Base-by-base conservation (phyloP, 2,888 invertebrate genomes). In the Podabrus alpinus region DNA sequence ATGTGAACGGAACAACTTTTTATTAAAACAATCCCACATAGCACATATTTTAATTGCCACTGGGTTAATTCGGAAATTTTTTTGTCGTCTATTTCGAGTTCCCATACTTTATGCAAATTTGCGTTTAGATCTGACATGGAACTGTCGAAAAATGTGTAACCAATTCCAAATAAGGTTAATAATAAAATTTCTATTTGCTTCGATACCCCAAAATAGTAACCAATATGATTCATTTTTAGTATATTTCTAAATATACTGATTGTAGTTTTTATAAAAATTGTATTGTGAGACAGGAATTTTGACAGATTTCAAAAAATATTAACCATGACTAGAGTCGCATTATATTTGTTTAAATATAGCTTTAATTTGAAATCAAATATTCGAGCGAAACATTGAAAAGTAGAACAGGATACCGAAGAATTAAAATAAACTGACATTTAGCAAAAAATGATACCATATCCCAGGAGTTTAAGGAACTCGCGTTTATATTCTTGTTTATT, bases 71-170 rank as follows among this genome's bases (percentile, higher is more conserved):
- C 81, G 11, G 89, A 85, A 68, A 84, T 80, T 69, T 88, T 81
- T 73, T 88, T 87, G 1, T 80, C 81, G 1, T 90, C 89, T 88
- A 90, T 88, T 16, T 83, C 82, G 86, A 89, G 87, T 75, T 88
- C 87, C 90, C 90, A 90, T 75, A 91, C 88, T 88, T 89, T 88
- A 82, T 89, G 88, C 76, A 90, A 85, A 85, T 90, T 90, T 72
- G 88, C 86, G 80, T 89, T 89, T 67, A 91, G 87, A 85, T 89
- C 88, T 82, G 90, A 89, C 74, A 90, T 86, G 1, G 90, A 90
- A 11, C 89, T 89, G 80, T 91, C 90, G 78, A 90, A 89, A 70
- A 90, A 88, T 1, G 89, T 89, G 67, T 88, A 84, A 77, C 89
- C 79, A 24, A 90, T 87, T 45, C 90, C 90, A 66, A 89, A 79